phyloP scores from a whole-genome alignment of 1,140 invertebrate species.

The Chironomus striatipennis region DNA sequence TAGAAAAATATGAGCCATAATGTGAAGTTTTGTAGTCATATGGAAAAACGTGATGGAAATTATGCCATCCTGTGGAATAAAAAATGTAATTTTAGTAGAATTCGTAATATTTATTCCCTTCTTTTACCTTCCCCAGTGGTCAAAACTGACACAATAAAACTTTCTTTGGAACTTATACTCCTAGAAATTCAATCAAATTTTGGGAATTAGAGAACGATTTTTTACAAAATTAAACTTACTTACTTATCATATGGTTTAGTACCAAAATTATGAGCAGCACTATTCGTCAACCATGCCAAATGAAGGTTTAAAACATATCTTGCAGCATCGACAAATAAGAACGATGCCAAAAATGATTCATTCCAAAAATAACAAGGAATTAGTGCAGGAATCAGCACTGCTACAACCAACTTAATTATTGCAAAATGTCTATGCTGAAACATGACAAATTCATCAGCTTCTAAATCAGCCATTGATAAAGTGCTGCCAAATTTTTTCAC shows the following conservation, averaged over 20 bases:
- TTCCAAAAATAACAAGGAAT: conserved; percentile 58
- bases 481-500: conserved; percentile 55
- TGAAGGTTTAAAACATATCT: conserved; percentile 47
- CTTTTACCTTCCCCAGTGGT: conserved; percentile 47
- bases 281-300: conserved; percentile 73
- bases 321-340: conserved; percentile 39
- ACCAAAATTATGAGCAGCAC: conserved; percentile 53
- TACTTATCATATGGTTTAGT: conserved; percentile 57
- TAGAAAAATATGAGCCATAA: conserved; percentile 59
- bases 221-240: no score
- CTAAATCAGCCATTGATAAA: conserved; percentile 61
- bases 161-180: conserved; percentile 50
- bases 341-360: conserved; percentile 41
- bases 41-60: conserved; percentile 88
- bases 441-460: conserved; percentile 58
- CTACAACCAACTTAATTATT: conserved; percentile 53
- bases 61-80: conserved; percentile 57
- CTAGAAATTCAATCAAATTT: conserved; percentile 33
- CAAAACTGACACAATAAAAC: conserved; percentile 44
- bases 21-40: conserved; percentile 77
- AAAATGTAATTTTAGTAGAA: background rate
- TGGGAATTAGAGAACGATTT: no score
- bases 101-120: no score
- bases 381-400: conserved; percentile 62
- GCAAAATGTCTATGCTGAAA: conserved; percentile 62